These are phyloP conservation scores for Microplitis mediator DNA, from an alignment of 1,140 invertebrate species.

Conservation along the genomic window DNA sequence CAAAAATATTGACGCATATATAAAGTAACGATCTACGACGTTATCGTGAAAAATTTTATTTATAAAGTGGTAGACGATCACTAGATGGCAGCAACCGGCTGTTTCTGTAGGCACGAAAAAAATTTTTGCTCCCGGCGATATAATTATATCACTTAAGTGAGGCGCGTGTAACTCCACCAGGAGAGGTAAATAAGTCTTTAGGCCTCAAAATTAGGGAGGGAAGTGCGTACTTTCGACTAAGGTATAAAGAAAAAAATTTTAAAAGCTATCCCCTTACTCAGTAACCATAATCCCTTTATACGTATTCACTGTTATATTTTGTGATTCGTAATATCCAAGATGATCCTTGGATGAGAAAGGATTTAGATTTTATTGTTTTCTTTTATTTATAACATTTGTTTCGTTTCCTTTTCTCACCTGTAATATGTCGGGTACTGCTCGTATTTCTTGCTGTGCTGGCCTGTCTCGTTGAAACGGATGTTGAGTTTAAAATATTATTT, in stretches of 20 bases:
- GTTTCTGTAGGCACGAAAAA: no score
- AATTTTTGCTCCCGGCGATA: no score
- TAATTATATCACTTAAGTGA: no score
- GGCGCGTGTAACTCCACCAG: no score
- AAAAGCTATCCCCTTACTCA: slow-evolving; percentile 10
- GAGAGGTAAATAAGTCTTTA: no score
- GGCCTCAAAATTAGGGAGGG: no score
- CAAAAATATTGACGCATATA: no score
- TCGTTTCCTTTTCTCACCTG: slow-evolving; percentile 56
- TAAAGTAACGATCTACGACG: no score
- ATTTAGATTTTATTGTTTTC: neutral
- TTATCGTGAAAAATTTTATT: no score
- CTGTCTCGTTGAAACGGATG: slow-evolving; percentile 86
- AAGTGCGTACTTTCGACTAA: no score
- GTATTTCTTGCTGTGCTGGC: slow-evolving; percentile 80
- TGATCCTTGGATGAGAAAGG: neutral
- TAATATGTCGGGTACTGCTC: slow-evolving; percentile 92
- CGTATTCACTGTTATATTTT: slow-evolving; percentile 17
- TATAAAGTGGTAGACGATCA: no score
- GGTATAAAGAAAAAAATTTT: slow-evolving; percentile 16
- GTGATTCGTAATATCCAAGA: slow-evolving; percentile 26
- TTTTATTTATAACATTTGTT: slow-evolving; percentile 4
- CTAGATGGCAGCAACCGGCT: no score
- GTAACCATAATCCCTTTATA: slow-evolving; percentile 35
- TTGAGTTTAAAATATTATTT: slow-evolving; percentile 93